These are phyloP conservation scores for Doryteuthis pealeii DNA, from an alignment of 1,140 invertebrate genomes.

Conservation along the genomic window DNA sequence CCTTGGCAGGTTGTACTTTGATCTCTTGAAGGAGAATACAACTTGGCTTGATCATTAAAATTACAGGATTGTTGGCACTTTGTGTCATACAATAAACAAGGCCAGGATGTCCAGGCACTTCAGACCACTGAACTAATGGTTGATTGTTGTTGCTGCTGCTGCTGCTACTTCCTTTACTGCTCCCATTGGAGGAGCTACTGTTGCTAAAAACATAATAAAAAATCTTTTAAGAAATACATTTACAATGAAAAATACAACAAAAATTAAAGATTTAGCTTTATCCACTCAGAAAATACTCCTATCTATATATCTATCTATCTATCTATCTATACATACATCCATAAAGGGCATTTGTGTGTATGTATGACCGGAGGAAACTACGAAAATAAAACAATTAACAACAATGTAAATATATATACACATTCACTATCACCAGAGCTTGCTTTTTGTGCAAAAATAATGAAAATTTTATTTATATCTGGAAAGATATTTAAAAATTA, in stretches of 20 bases:
- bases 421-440: too few relatives aligned
- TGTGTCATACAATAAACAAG: slow-evolving; percentile 89
- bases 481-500: too few relatives aligned
- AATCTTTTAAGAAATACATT: background rate
- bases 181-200: slow-evolving; percentile 45
- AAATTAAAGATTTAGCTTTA: too few relatives aligned
- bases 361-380: too few relatives aligned
- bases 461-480: too few relatives aligned
- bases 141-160: slow-evolving; percentile 63
- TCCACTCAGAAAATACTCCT: too few relatives aligned
- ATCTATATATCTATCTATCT: too few relatives aligned
- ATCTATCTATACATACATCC: too few relatives aligned
- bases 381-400: too few relatives aligned
- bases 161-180: slow-evolving; percentile 48
- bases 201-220: background rate
- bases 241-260: background rate
- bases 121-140: slow-evolving; percentile 94
- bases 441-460: too few relatives aligned
- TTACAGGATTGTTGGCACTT: slow-evolving; percentile 87
- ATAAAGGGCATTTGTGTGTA: too few relatives aligned
- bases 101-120: slow-evolving; percentile 92
- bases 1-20: slow-evolving; percentile 83
- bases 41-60: slow-evolving; percentile 89
- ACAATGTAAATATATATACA: too few relatives aligned
- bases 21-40: slow-evolving; percentile 90